A percentile compares a stretch with the other conserved stretches of the same genome.
Conservation (phyloP, 2,797 vertebrate genomes). For the Pagetopsis macropterus region DNA sequence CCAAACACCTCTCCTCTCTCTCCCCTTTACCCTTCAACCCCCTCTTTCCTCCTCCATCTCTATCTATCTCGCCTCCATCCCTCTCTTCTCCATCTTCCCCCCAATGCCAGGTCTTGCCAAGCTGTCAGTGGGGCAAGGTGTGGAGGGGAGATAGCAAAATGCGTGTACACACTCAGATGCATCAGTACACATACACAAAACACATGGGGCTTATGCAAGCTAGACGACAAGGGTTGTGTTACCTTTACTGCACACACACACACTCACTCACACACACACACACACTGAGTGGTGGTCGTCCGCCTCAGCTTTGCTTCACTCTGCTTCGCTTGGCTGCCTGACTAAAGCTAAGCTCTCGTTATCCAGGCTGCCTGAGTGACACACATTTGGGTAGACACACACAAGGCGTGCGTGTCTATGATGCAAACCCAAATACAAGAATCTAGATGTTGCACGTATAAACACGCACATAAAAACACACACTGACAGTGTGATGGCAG, state of each 20-base stretch:
- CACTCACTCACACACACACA: conserved; percentile 34
- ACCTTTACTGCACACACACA: conserved; percentile 54
- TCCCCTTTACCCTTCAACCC: conserved; percentile 80
- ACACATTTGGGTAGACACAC: conserved; percentile 19
- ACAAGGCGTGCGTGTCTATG: conserved; percentile 31
- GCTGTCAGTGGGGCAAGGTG: conserved; percentile 83
- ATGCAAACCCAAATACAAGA: conserved; percentile 53
- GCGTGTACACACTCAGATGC: conserved; percentile 59
- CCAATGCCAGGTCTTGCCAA: conserved; percentile 66
- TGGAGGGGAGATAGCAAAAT: conserved; percentile 77
- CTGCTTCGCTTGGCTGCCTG: conserved; percentile 74
- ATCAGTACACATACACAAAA: conserved; percentile 64
- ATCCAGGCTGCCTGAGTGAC: conserved; percentile 67
- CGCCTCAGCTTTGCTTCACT: conserved; percentile 69
- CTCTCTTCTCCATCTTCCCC: conserved; percentile 51
- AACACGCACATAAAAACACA: conserved; percentile 11
- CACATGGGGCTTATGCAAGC: conserved; percentile 64
- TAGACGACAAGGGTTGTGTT: conserved; percentile 58
- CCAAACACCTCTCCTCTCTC: conserved; percentile 62
- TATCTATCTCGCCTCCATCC: conserved; percentile 26
- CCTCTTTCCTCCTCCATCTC: conserved; percentile 41
- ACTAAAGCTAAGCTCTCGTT: conserved; percentile 78
- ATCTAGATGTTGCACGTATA: conserved; percentile 36
- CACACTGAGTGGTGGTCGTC: conserved; percentile 57
- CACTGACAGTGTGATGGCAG: conserved; percentile 2